Conservation (phyloP, 2,888 invertebrate genomes). For the Unio delphinus region DNA sequence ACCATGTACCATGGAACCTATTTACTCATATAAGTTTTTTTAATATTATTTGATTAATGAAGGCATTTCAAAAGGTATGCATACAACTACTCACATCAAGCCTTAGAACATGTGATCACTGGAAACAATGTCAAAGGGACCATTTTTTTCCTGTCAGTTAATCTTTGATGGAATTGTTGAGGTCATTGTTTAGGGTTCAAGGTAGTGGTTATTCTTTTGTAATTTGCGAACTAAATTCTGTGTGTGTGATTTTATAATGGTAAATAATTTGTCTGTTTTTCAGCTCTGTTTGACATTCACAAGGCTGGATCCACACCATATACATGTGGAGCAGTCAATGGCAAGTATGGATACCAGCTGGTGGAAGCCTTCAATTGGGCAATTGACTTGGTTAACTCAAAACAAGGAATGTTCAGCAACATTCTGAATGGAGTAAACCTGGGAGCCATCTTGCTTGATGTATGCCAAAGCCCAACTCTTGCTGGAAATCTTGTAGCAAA, state of each 20-base stretch:
- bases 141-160: no score
- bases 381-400: slow-evolving; percentile 58
- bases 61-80: no score
- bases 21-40: no score
- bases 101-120: no score
- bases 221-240: not conserved
- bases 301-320: slow-evolving; percentile 58
- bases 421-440: slow-evolving; percentile 49
- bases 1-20: no score
- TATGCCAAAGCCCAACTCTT: slow-evolving; percentile 60
- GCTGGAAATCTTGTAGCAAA: slow-evolving; percentile 66
- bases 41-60: no score
- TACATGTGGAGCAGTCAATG: slow-evolving; percentile 63
- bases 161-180: no score
- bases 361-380: slow-evolving; percentile 68
- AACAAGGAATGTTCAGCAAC: slow-evolving; percentile 55
- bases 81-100: no score
- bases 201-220: not conserved
- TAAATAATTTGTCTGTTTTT: slow-evolving; percentile 12
- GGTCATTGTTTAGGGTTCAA: no score
- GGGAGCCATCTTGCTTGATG: slow-evolving; percentile 62
- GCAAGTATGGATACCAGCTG: slow-evolving; percentile 61
- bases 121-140: no score
- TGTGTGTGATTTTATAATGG: not conserved
- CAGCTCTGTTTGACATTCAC: slow-evolving; percentile 68